A percentile compares a stretch with the other conserved stretches of the same genome.
phyloP scores from a whole-genome alignment of 2,113 vertebrate genomes.

The Varanus salvator region DNA sequence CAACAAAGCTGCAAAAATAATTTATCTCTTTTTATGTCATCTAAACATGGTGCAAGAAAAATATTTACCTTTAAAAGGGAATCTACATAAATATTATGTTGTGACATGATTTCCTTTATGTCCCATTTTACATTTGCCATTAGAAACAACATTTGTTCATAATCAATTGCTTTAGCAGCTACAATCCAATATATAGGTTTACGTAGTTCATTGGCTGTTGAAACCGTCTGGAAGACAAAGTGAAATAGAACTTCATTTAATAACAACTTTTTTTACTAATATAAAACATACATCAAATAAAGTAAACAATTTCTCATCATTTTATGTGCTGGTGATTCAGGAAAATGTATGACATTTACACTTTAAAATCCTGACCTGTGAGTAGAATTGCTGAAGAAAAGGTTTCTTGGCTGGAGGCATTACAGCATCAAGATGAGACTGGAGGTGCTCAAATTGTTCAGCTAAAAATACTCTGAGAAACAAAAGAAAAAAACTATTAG shows the following conservation, averaged over 20 bases:
- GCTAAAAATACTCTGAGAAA: constrained; percentile 91
- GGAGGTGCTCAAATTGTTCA: constrained; percentile 96
- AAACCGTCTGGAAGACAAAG: constrained; percentile 88
- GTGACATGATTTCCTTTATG: constrained; percentile 99
- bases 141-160: constrained; percentile 94
- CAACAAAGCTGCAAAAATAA: background rate
- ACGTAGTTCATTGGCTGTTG: constrained; percentile 94
- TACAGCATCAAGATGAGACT: constrained; percentile 94
- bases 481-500: constrained; percentile 32
- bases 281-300: background rate
- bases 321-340: background rate
- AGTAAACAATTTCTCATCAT: background rate
- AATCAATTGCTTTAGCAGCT: constrained; percentile 98
- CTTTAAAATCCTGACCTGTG: constrained; percentile 84
- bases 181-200: constrained; percentile 99
- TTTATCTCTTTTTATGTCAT: background rate
- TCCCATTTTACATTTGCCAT: constrained; percentile 99
- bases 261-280: background rate
- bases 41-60: background rate
- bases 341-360: background rate
- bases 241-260: constrained; percentile 38
- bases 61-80: constrained; percentile 91
- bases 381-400: constrained; percentile 98
- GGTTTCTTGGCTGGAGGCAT: constrained; percentile 98
- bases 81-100: constrained; percentile 98